phyloP scores from a whole-genome alignment of 2,888 invertebrate genomes.

The Catotricha subobsoleta region DNA sequence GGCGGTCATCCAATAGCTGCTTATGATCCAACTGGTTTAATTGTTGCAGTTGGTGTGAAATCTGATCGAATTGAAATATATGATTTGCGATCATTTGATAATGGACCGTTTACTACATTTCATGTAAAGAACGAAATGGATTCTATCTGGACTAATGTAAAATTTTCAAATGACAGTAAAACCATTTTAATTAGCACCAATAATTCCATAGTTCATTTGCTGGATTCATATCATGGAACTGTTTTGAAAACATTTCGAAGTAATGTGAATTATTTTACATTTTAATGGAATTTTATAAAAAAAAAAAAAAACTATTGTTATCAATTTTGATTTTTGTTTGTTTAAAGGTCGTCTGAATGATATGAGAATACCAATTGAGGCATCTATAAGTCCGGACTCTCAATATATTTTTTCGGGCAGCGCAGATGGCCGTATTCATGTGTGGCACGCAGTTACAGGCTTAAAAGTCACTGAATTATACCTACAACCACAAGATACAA shows the following conservation, averaged over 20 bases:
- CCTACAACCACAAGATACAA: slow-evolving; percentile 89
- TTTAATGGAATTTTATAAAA: background rate
- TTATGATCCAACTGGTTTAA: slow-evolving; percentile 95
- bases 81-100: slow-evolving; percentile 94
- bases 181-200: slow-evolving; percentile 94
- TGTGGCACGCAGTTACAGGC: slow-evolving; percentile 96
- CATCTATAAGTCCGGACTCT: slow-evolving; percentile 96
- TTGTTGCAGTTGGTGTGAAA: slow-evolving; percentile 95
- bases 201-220: slow-evolving; percentile 80
- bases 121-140: slow-evolving; percentile 89
- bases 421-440: slow-evolving; percentile 89
- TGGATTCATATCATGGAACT: slow-evolving; percentile 96
- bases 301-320: background rate
- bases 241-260: slow-evolving; percentile 74
- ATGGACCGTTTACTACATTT: slow-evolving; percentile 93
- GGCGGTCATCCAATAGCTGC: slow-evolving; percentile 95
- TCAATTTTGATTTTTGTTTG: background rate
- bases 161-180: slow-evolving; percentile 95
- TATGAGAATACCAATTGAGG: slow-evolving; percentile 90
- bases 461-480: slow-evolving; percentile 76
- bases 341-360: slow-evolving; percentile 71
- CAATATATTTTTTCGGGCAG: slow-evolving; percentile 97
- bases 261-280: slow-evolving; percentile 4
- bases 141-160: slow-evolving; percentile 96
- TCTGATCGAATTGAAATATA: slow-evolving; percentile 95